Evolutionary conservation across 2,888 invertebrate species (phyloP), one percentile per base, ranked within the genome.

Genomic region (Allolobophora icterica): DNA sequence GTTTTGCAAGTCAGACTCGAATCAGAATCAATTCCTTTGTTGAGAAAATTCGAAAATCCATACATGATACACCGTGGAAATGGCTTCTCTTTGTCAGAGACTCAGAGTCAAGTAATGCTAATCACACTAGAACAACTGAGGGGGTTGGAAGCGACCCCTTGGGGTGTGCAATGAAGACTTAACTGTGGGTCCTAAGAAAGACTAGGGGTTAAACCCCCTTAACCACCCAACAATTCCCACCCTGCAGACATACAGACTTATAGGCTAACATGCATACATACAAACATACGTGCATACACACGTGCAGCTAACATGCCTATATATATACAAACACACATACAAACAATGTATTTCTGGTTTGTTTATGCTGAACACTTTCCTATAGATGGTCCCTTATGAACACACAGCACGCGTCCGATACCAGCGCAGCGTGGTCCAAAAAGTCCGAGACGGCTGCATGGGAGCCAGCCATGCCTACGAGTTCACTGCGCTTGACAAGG

Each of bases 201-300:
- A n/a, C n/a, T n/a, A n/a, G n/a, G n/a, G n/a, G n/a, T n/a, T n/a
- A n/a, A n/a, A n/a, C n/a, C n/a, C n/a, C n/a, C n/a, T n/a, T n/a
- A n/a, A n/a, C n/a, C n/a, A n/a, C n/a, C n/a, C n/a, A n/a, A n/a
- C n/a, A n/a, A n/a, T n/a, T n/a, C n/a, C n/a, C n/a, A n/a, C n/a
- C 24, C 21, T 87, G 33, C 87, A 87, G 17, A 19, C 89, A 91
- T 91, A 84, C 42, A 45, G 89, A 91, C 83, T 83, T 91, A 89
- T 89, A 89, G 52, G 89, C n/a, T n/a, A n/a, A n/a, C n/a, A n/a
- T n/a, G n/a, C 89, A 90, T 91, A 91, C 89, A 84, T 84, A 91
- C 83, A 90, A 90, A 84, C 90, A 84, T 91, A 90, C 91, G 91
- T 91, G 90, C 90, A 91, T 91, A 89, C 90, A 91, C 89, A n/a